A percentile compares a stretch with the other conserved stretches of the same genome.
phyloP scores from a whole-genome alignment of 2,797 vertebrate genomes.

The Pitangus sulphuratus region DNA sequence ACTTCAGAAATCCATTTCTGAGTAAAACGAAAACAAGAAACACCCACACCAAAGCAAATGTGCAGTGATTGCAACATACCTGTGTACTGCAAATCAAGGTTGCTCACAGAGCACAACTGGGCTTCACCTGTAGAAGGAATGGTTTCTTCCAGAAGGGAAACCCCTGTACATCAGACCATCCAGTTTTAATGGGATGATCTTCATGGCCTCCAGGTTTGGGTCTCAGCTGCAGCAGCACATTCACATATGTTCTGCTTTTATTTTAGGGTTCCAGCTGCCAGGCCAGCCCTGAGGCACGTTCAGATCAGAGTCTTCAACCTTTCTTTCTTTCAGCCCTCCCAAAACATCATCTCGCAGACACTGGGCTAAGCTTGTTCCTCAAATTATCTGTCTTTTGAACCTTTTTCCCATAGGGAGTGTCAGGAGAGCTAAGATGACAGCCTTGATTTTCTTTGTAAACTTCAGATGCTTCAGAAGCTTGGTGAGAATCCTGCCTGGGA shows the following conservation, averaged over 20 bases:
- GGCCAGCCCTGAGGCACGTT: fast-evolving
- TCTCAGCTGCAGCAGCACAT: neutral
- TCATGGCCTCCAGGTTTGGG: neutral
- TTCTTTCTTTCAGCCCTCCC: neutral
- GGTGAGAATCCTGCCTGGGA: neutral
- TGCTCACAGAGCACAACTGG: neutral
- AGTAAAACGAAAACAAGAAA: neutral
- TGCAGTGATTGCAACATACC: neutral
- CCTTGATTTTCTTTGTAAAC: neutral
- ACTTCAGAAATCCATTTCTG: neutral
- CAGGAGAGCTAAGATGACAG: neutral
- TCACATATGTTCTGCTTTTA: neutral
- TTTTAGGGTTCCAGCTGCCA: neutral
- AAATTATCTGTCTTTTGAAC: neutral
- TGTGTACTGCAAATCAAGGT: neutral
- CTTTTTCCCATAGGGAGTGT: neutral
- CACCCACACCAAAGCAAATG: neutral
- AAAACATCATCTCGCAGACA: fast-evolving
- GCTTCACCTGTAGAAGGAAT: neutral
- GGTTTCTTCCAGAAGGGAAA: neutral
- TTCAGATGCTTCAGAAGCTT: neutral
- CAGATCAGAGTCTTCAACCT: neutral
- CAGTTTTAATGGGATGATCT: neutral
- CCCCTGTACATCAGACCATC: neutral
- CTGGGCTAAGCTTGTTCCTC: neutral